Evolutionary conservation across 2,888 invertebrate species (phyloP).

Genomic region (Morpho helenor): DNA sequence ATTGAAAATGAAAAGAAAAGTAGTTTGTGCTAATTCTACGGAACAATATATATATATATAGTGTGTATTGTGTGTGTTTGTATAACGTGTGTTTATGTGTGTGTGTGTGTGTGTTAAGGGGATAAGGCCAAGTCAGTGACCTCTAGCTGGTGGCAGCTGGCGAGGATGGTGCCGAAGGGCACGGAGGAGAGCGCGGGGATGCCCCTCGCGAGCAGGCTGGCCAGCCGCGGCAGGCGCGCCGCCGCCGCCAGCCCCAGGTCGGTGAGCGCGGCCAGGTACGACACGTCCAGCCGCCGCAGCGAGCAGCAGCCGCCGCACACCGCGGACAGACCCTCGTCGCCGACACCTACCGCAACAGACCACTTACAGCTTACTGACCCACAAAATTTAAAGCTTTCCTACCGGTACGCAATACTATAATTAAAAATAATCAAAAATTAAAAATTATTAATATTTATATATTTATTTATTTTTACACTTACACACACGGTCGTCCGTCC

Average conservation of each 20-base stretch:
- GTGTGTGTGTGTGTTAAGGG: not conserved
- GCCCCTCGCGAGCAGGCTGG: conserved; percentile 41
- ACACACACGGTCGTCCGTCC: too few species aligned
- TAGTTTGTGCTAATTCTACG: too few species aligned
- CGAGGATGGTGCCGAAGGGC: conserved; percentile 24
- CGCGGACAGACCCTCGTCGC: conserved; percentile 53
- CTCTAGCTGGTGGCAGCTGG: conserved; percentile 44
- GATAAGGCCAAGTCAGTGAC: conserved; percentile 23
- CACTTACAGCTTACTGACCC: too few species aligned
- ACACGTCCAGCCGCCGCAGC: conserved; percentile 51
- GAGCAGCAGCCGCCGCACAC: conserved; percentile 45
- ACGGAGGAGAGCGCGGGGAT: conserved; percentile 41
- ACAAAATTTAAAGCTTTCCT: too few species aligned
- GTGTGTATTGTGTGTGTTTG: too few species aligned
- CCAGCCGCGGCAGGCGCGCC: conserved; percentile 37
- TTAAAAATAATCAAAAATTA: too few species aligned
- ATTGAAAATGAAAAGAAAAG: too few species aligned
- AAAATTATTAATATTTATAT: too few species aligned
- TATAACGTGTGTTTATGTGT: too few species aligned
- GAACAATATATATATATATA: too few species aligned
- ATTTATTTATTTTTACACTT: too few species aligned
- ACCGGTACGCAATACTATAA: too few species aligned
- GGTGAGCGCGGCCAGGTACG: conserved; percentile 51
- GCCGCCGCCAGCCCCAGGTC: conserved; percentile 44
- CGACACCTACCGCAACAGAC: conserved; percentile 40